Evolutionary conservation across 2,797 vertebrate genomes (phyloP).

Genomic region (Darevskia mixta): DNA sequence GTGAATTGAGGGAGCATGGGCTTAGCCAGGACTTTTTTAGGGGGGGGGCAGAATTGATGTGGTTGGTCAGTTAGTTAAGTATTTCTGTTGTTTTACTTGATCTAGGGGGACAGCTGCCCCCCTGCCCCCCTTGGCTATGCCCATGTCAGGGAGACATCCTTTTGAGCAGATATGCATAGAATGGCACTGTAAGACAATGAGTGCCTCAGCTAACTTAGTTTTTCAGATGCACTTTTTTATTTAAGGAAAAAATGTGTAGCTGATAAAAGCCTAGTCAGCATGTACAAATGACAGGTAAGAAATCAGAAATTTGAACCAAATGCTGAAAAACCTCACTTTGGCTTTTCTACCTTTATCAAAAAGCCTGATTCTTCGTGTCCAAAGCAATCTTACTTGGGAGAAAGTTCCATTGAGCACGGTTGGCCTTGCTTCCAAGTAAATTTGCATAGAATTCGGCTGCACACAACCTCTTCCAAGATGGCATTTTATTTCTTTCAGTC

Average conservation of each 20-base stretch:
- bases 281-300: not conserved
- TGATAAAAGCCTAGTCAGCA: not conserved
- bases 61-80: too few species aligned
- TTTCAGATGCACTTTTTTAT: slow-evolving; percentile 26
- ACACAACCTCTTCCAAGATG: slow-evolving; percentile 1
- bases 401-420: too few species aligned
- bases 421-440: not conserved
- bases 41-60: too few species aligned
- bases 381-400: not conserved
- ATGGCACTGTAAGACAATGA: slow-evolving; percentile 16
- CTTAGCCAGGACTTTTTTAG: too few species aligned
- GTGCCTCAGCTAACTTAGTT: slow-evolving; percentile 22
- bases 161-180: too few species aligned
- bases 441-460: not conserved
- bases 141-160: too few species aligned
- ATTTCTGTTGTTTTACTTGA: too few species aligned
- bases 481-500: not conserved
- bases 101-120: too few species aligned
- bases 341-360: not conserved
- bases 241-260: not conserved
- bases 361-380: not conserved
- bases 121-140: too few species aligned
- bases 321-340: not conserved
- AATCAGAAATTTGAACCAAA: slow-evolving; percentile 27
- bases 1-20: too few species aligned